A percentile compares a stretch with the other conserved stretches of the same genome.
Evolutionary conservation across 2,888 invertebrate species (phyloP).

Genomic region (Torymus auratus): DNA sequence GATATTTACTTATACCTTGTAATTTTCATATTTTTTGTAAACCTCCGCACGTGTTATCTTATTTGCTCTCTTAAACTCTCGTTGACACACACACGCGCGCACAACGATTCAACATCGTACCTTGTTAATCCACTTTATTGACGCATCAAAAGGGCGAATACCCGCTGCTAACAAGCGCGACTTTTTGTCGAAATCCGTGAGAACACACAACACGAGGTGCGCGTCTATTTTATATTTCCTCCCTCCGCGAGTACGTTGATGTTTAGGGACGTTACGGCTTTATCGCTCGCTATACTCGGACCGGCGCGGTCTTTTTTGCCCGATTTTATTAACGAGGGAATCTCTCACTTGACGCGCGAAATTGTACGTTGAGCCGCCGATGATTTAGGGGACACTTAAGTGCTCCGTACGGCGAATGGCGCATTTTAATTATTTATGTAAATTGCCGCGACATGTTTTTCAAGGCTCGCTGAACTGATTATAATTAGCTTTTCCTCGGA

Average conservation of each 20-base stretch:
- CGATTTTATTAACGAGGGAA: slow-evolving; percentile 54
- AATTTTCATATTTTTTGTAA: too few relatives aligned
- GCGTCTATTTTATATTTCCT: slow-evolving; percentile 4
- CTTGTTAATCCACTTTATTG: slow-evolving; percentile 5
- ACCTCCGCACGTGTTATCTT: too few relatives aligned
- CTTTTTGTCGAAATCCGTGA: slow-evolving; percentile 8
- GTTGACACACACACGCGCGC: too few relatives aligned
- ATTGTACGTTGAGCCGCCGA: slow-evolving; percentile 38
- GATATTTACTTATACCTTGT: too few relatives aligned
- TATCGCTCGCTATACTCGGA: slow-evolving; percentile 35
- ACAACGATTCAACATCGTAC: too few relatives aligned
- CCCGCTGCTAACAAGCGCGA: not conserved
- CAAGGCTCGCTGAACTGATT: too few relatives aligned
- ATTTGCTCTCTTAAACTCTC: too few relatives aligned
- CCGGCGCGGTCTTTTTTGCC: slow-evolving; percentile 4
- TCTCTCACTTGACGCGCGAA: slow-evolving; percentile 44
- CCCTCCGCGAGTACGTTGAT: slow-evolving; percentile 11
- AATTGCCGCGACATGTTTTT: not conserved
- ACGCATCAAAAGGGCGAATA: not conserved
- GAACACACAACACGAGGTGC: not conserved
- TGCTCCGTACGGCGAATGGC: slow-evolving; percentile 11
- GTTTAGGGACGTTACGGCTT: slow-evolving; percentile 46
- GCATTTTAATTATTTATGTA: not conserved
- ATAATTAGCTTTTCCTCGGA: too few relatives aligned
- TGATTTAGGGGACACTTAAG: slow-evolving; percentile 51